Conservation (phyloP, 1,140 invertebrate species). For the Plectrocnemia conspersa region DNA sequence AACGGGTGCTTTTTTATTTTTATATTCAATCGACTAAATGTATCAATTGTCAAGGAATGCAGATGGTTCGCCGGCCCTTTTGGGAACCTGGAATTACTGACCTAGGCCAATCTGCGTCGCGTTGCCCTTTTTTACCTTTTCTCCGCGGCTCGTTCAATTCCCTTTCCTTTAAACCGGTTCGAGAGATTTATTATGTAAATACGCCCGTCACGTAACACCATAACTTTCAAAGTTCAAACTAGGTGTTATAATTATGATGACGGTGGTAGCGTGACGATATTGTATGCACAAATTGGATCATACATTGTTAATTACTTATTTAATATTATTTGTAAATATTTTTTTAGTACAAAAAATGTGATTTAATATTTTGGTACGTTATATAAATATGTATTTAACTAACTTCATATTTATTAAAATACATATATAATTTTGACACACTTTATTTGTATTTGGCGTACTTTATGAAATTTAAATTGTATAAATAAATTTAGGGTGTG, state of each 20-base stretch:
- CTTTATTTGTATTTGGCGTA: too few relatives aligned
- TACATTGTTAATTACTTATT: neutral
- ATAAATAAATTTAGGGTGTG: too few relatives aligned
- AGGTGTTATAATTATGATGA: slow-evolving; percentile 8
- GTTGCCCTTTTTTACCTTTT: slow-evolving; percentile 3
- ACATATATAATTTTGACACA: too few relatives aligned
- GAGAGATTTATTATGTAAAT: slow-evolving; percentile 22
- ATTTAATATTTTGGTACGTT: too few relatives aligned
- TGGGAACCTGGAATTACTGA: neutral
- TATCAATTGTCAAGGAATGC: too few relatives aligned
- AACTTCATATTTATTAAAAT: too few relatives aligned
- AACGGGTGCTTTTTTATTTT: too few relatives aligned
- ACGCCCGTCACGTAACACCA: slow-evolving; percentile 6
- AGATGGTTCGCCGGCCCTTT: slow-evolving; percentile 7
- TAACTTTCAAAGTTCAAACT: slow-evolving; percentile 5
- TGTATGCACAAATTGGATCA: too few relatives aligned
- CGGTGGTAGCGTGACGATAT: too few relatives aligned
- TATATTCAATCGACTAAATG: too few relatives aligned
- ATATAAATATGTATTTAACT: too few relatives aligned
- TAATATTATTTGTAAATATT: neutral
- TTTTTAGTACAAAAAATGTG: neutral
- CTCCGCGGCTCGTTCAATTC: neutral
- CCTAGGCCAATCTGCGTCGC: neutral
- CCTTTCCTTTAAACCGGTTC: slow-evolving; percentile 12
- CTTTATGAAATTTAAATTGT: too few relatives aligned